Conservation (phyloP, 1,140 invertebrate genomes). For the Macrostomum lignano region DNA sequence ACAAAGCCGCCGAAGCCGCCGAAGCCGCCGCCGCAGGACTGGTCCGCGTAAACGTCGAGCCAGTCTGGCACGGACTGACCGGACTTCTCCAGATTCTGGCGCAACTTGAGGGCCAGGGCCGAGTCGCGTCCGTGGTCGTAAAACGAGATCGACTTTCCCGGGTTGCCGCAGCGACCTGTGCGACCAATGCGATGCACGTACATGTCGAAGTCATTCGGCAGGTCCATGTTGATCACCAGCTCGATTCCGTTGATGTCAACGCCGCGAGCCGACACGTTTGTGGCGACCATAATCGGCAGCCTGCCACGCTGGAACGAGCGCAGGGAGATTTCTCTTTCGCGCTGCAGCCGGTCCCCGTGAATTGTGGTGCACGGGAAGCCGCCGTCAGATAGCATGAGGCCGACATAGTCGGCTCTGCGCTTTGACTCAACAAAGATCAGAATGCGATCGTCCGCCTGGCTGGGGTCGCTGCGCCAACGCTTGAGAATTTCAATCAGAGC, state of each 20-base stretch:
- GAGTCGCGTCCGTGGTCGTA: slow-evolving; percentile 28
- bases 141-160: slow-evolving; percentile 59
- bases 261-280: slow-evolving; percentile 65
- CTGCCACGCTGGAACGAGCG: slow-evolving; percentile 37
- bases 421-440: slow-evolving; percentile 70
- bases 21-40: no score
- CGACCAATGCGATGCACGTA: slow-evolving; percentile 80
- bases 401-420: slow-evolving; percentile 53
- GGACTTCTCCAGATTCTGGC: slow-evolving; percentile 33
- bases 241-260: slow-evolving; percentile 47
- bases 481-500: not conserved
- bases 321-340: slow-evolving; percentile 58
- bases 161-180: slow-evolving; percentile 67
- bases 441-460: slow-evolving; percentile 31
- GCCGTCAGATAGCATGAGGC: slow-evolving; percentile 8
- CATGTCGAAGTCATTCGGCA: slow-evolving; percentile 52
- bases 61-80: slow-evolving; percentile 1
- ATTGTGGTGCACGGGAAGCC: slow-evolving; percentile 8
- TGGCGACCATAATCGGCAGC: slow-evolving; percentile 50
- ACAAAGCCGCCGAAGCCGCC: no score
- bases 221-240: slow-evolving; percentile 67
- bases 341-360: slow-evolving; percentile 44
- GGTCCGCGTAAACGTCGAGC: no score
- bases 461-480: no score
- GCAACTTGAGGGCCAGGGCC: slow-evolving; percentile 34